Base-by-base conservation (phyloP, 1,140 invertebrate genomes). In the Cardiocondyla obscurior region DNA sequence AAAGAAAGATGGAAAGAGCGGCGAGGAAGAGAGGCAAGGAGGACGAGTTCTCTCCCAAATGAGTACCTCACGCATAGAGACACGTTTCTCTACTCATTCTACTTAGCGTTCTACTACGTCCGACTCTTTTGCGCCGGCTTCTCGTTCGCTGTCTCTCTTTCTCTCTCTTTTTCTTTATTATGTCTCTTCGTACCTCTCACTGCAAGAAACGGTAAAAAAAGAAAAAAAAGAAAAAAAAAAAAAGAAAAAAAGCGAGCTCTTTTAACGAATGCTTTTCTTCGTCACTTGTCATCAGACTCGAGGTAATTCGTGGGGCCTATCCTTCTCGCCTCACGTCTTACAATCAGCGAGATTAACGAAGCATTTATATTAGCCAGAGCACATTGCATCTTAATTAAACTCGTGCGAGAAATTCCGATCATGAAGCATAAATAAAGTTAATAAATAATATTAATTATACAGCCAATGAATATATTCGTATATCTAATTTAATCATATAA, bases 1-100 rank as follows among this genome's bases (percentile, higher is more conserved):
- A 67, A 86, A 86, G 85, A 74, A 44, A 30, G 33, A 74, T 49
- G 33, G 74, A 25, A 49, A 12, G 44, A 62, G 33, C 14, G 16
- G 8, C 25, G 22, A 10, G 16, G 58, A 57, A 58, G 14, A 12
- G 28, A 30, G 7, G 16, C 2, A 28, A 58, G 39, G 25, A 51
- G 62, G 67, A 60, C 30, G 51, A 30, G 30, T 82, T 76, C 58
- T 64, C 79, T 55, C 39, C 84, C 73, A 86, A 87, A 87, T 87
- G 85, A 87, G 72, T 86, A 83, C 67, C 85, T 82, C 85, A 87
- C 85, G 85, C 85, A 87, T 85, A 83, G 81, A 83, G 85, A 87
- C 85, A 86, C 85, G 85, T 87, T 79, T 83, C 85, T 58, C 62
- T 86, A 83, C 85, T 87, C 72, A 85, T 67, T 82, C 85, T 79